Conservation (phyloP, 2,113 vertebrate species). For the Nycticorax nycticorax region DNA sequence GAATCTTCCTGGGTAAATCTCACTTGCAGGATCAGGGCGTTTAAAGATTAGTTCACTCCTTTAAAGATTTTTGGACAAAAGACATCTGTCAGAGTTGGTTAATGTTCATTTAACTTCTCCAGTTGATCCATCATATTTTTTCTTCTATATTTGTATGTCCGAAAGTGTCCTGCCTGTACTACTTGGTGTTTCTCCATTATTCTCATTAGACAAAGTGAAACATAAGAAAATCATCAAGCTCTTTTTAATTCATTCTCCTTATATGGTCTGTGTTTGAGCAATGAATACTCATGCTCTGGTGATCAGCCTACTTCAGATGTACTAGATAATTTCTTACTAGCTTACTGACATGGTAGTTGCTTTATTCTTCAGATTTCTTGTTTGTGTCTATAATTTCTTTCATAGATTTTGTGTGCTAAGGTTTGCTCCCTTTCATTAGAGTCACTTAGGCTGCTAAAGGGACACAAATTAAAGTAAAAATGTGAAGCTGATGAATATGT, state of each 20-base stretch:
- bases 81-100: not conserved
- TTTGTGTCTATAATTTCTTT: conserved; percentile 20
- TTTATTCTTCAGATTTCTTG: conserved; percentile 25
- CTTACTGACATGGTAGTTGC: not conserved
- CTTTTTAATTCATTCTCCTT: not conserved
- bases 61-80: not conserved
- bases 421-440: conserved; percentile 39
- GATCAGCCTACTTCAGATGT: not conserved
- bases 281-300: not conserved
- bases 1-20: not conserved
- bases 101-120: not conserved
- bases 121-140: not conserved
- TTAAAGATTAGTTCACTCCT: not conserved
- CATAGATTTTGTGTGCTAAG: not conserved
- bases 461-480: conserved; percentile 55
- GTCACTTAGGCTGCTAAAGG: conserved; percentile 35
- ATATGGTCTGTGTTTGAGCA: not conserved
- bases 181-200: not conserved
- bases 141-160: not conserved
- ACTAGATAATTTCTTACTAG: not conserved
- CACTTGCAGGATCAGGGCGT: not conserved
- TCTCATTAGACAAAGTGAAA: not conserved
- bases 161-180: not conserved
- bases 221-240: not conserved
- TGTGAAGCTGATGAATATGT: conserved; percentile 25